A percentile compares a stretch with the other conserved stretches of the same genome.
Conservation (phyloP, 1,140 invertebrate genomes). For the Globodera rostochiensis region DNA sequence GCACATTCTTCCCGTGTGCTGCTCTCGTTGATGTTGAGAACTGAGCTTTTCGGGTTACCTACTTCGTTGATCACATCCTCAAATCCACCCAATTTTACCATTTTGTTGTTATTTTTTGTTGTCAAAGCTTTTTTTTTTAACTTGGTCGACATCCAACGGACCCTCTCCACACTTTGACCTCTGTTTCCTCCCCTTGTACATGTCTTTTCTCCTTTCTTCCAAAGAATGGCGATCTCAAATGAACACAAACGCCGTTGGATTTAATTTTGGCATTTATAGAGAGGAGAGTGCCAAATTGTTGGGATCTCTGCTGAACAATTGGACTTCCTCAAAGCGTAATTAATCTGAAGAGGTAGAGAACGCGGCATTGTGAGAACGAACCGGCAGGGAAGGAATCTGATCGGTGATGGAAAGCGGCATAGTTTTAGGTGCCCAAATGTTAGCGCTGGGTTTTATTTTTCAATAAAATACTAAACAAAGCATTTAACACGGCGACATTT, state of each 20-base stretch:
- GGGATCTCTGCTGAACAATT: too few species aligned
- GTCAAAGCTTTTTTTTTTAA: background rate
- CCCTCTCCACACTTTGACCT: background rate
- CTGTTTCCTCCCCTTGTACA: background rate
- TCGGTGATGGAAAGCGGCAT: too few species aligned
- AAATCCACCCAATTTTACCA: background rate
- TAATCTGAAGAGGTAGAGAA: too few species aligned
- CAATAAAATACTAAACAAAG: too few species aligned
- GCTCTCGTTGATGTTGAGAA: background rate
- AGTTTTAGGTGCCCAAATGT: too few species aligned
- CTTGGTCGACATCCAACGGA: background rate
- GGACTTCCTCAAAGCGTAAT: too few species aligned
- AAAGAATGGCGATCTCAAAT: constrained; percentile 1
- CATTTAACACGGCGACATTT: too few species aligned
- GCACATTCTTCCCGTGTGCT: background rate
- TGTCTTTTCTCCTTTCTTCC: background rate
- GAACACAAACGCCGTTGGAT: background rate
- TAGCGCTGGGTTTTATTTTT: too few species aligned
- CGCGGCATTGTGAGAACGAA: too few species aligned
- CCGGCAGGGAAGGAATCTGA: too few species aligned
- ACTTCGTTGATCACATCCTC: background rate
- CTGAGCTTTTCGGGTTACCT: background rate
- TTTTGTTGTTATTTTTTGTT: background rate
- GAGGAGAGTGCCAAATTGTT: too few species aligned
- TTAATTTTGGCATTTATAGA: background rate